Evolutionary conservation across 37 sponge, comb jelly and placozoan genomes (phyloP), one percentile per base, ranked within the genome.

Genomic region (Theonella swinhoei): DNA sequence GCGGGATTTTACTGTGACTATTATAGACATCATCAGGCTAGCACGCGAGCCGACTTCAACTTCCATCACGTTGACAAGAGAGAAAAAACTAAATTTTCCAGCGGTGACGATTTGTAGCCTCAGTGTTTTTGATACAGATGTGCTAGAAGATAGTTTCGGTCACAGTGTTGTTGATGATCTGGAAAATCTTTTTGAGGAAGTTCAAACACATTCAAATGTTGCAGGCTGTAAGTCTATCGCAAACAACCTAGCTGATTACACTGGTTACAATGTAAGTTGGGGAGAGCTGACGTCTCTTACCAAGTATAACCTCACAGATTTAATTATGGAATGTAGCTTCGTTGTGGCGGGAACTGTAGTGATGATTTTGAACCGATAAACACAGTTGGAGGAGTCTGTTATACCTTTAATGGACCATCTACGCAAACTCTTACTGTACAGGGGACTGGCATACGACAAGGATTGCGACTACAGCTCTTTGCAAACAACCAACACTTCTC

Each of bases 41-140:
- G 34, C 29, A 14, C 31, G 62, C 11, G 76, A 76, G 4, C 76
- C 76, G 5, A 76, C 29, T 60, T 76, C 76, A 26, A 76, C 76
- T 2, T 54, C 76, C 14, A 76, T 76, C 31, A 76, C 76, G 22
- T 22, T 60, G 7, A 33, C 64, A 1, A 72, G 70, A n/a, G 28
- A 82, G 40, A 5, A 58, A 4, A 26, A 42, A n/a, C 34, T 69
- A 34, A 8, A 4, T 3, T 69, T 69, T 69, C 70, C 70, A 33
- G 36, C 70, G 4, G 70, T 69, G 70, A 74, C 74, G 20, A 74
- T 43, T 29, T 74, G 74, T 35, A 69, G 70, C 7, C 70, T 69
- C 34, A 69, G 70, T 31, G 3, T 69, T 8, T 28, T 69, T 3
- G 33, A 69, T 22, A 69, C 31, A n/a, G n/a, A n/a, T n/a, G n/a